A percentile compares a stretch with the other conserved stretches of the same genome.
Conservation (phyloP, 2,888 invertebrate genomes). For the Drosophila cracens region DNA sequence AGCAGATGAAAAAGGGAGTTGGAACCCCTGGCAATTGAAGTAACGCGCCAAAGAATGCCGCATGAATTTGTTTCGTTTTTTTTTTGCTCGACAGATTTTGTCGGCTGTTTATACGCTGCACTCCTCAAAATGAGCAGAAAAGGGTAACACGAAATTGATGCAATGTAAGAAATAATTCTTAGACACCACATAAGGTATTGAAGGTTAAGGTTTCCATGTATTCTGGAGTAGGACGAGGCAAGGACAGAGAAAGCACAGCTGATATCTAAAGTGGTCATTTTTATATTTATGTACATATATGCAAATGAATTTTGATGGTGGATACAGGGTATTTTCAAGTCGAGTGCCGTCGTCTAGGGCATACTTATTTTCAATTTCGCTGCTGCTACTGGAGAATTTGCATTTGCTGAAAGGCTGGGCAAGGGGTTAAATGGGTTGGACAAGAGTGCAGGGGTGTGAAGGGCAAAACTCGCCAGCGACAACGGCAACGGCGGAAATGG, state of each 20-base stretch:
- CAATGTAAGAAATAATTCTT: neutral
- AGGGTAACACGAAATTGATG: neutral
- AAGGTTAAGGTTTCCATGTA: no score
- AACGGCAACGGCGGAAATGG: slow-evolving; percentile 1
- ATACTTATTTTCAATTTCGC: slow-evolving; percentile 70
- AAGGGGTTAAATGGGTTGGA: neutral
- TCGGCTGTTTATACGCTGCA: slow-evolving; percentile 1
- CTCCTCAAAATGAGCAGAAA: neutral
- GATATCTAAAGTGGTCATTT: neutral
- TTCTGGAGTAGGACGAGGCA: neutral
- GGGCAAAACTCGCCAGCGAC: slow-evolving; percentile 9
- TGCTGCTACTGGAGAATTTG: slow-evolving; percentile 59
- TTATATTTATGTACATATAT: neutral
- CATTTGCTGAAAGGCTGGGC: slow-evolving; percentile 51
- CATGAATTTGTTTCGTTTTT: slow-evolving; percentile 38
- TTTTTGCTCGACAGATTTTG: slow-evolving; percentile 47
- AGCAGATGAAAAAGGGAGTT: slow-evolving; percentile 25
- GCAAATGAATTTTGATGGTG: neutral
- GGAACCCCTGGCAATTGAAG: slow-evolving; percentile 63
- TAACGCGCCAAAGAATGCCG: slow-evolving; percentile 42
- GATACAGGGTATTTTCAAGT: neutral
- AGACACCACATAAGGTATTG: neutral
- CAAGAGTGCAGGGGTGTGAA: neutral
- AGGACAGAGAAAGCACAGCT: neutral
- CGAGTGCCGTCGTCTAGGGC: neutral